Evolutionary conservation across 2,113 vertebrate genomes (phyloP).

Genomic region (Cichladusa arquata): DNA sequence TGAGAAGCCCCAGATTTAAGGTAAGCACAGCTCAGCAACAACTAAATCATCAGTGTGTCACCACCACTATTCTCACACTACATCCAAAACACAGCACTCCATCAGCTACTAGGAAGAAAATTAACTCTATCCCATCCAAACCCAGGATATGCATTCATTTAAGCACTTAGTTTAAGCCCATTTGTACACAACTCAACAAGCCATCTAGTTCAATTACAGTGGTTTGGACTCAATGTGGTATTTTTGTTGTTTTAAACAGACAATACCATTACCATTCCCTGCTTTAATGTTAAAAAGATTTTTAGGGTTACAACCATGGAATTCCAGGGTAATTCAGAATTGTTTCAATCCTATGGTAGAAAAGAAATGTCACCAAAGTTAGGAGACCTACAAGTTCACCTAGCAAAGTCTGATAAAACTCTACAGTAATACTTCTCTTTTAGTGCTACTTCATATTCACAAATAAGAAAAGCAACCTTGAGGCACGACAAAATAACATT

Average conservation of each 20-base stretch:
- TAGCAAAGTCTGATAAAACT: background rate
- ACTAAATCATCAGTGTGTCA: background rate
- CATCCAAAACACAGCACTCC: background rate
- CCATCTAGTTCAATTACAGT: background rate
- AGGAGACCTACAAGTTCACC: background rate
- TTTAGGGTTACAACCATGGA: background rate
- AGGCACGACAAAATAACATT: background rate
- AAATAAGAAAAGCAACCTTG: background rate
- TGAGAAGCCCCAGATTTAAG: background rate
- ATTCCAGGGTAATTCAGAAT: background rate
- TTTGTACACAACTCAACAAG: background rate
- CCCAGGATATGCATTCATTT: background rate
- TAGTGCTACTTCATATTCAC: background rate
- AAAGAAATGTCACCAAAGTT: background rate
- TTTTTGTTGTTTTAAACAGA: background rate
- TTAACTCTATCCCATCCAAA: background rate
- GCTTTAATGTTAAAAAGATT: background rate
- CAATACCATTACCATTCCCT: background rate
- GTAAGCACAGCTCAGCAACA: background rate
- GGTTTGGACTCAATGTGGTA: background rate
- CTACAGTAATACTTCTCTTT: background rate
- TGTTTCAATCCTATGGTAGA: background rate
- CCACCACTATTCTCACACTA: background rate
- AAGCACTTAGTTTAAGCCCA: background rate
- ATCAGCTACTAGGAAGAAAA: background rate